A percentile compares a stretch with the other conserved stretches of the same genome.
Evolutionary conservation across 1,140 invertebrate species (phyloP).

Genomic region (Sinella curviseta): DNA sequence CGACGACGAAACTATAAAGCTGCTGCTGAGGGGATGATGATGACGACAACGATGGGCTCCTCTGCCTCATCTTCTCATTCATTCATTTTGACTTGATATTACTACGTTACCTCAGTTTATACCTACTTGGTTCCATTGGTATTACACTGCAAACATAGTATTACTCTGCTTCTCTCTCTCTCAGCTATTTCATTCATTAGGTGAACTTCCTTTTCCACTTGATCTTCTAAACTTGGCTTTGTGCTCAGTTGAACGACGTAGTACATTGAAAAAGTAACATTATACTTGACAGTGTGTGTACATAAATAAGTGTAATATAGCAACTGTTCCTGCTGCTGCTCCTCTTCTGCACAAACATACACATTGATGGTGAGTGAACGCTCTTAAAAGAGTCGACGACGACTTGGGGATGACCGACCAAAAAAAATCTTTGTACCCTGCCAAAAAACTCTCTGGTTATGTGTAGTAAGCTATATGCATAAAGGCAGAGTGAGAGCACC

Average conservation of each 20-base stretch:
- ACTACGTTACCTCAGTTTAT: background rate
- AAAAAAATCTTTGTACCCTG: background rate
- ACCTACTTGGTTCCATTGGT: background rate
- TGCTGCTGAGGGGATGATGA: background rate
- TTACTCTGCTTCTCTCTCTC: background rate
- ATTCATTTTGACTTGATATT: background rate
- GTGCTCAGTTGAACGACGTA: background rate
- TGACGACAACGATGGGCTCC: no score
- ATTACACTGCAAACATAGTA: background rate
- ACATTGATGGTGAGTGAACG: background rate
- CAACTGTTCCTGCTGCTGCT: background rate
- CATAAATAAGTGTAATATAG: background rate
- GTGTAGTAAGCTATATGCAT: background rate
- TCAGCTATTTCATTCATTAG: slow-evolving; percentile 7
- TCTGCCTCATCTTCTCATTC: background rate
- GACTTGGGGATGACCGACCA: background rate
- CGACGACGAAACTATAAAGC: background rate
- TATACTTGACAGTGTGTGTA: background rate
- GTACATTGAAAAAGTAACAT: background rate
- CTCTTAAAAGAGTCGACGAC: background rate
- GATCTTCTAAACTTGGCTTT: background rate
- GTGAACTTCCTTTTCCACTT: background rate
- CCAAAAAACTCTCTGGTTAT: background rate
- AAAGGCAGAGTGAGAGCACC: no score
- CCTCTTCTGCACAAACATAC: background rate